Evolutionary conservation across 2,888 invertebrate species (phyloP).

Genomic region (Spilarctia lutea): DNA sequence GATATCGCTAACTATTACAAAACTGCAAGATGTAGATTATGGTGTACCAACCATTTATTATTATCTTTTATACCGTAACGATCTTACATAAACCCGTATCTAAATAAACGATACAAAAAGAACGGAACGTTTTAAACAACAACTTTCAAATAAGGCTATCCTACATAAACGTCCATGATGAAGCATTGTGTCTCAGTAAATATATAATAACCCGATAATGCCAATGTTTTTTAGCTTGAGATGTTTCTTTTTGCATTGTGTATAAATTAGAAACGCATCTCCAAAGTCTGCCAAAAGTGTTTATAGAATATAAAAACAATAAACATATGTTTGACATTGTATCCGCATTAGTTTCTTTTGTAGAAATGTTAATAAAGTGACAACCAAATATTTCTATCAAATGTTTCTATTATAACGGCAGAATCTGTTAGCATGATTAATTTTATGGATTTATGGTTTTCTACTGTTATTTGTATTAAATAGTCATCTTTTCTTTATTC

Average conservation of each 20-base stretch:
- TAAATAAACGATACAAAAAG: conserved; percentile 56
- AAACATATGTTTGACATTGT: conserved; percentile 58
- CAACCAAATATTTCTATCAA: conserved; percentile 57
- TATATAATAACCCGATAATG: conserved; percentile 37
- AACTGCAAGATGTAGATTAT: conserved; percentile 67
- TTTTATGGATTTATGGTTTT: conserved; percentile 39
- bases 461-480: conserved; percentile 9
- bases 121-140: conserved; percentile 50
- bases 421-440: conserved; percentile 36
- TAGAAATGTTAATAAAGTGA: conserved; percentile 48
- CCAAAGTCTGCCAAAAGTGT: conserved; percentile 26
- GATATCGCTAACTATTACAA: conserved; percentile 74
- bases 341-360: conserved; percentile 54
- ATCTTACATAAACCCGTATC: conserved; percentile 58
- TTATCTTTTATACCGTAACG: conserved; percentile 57
- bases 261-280: conserved; percentile 41
- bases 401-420: conserved; percentile 59
- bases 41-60: conserved; percentile 61
- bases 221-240: conserved; percentile 23
- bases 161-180: conserved; percentile 32
- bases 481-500: background rate
- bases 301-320: conserved; percentile 50
- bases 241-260: conserved; percentile 26
- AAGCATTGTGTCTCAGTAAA: conserved; percentile 29
- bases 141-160: conserved; percentile 55